Percentiles rank a stretch among this genome's conserved stretches.
These are phyloP conservation scores for Mellilla xanthometata DNA, from an alignment of 2,888 invertebrate species.

Conservation along the genomic window DNA sequence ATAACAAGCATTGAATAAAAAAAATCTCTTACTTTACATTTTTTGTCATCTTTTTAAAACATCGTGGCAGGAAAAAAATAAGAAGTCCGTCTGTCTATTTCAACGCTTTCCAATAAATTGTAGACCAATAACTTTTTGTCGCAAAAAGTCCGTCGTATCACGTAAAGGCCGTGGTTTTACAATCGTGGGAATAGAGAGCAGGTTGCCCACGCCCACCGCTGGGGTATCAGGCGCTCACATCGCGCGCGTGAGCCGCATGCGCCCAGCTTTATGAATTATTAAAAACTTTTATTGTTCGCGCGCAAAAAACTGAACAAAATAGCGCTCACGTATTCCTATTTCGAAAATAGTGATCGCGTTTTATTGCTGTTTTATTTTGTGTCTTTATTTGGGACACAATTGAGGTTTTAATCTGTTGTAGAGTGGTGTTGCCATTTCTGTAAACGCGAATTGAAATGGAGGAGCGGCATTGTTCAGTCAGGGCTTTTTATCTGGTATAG, in stretches of 20 bases:
- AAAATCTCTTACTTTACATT: too few species aligned
- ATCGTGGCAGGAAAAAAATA: too few species aligned
- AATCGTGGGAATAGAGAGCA: conserved; percentile 74
- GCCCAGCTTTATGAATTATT: conserved; percentile 75
- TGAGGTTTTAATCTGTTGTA: conserved; percentile 40
- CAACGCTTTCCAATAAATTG: background rate
- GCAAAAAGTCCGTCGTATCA: conserved; percentile 34
- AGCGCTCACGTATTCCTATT: conserved; percentile 63
- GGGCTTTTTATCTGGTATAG: too few species aligned
- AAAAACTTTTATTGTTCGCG: conserved; percentile 72
- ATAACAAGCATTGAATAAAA: too few species aligned
- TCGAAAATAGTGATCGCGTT: conserved; percentile 67
- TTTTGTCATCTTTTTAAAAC: too few species aligned
- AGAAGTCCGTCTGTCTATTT: too few species aligned
- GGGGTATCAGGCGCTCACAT: conserved; percentile 61
- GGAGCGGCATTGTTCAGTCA: conserved; percentile 15
- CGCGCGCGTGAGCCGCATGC: conserved; percentile 69
- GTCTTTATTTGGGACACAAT: conserved; percentile 69
- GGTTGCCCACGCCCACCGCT: conserved; percentile 42
- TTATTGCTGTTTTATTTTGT: conserved; percentile 66
- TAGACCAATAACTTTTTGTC: conserved; percentile 8
- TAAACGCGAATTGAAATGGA: conserved; percentile 21
- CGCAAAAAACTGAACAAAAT: conserved; percentile 65
- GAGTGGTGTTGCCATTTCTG: conserved; percentile 27
- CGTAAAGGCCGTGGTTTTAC: conserved; percentile 69